phyloP scores from a whole-genome alignment of 2,113 vertebrate genomes.

The Cyphomyrus plagiostoma region DNA sequence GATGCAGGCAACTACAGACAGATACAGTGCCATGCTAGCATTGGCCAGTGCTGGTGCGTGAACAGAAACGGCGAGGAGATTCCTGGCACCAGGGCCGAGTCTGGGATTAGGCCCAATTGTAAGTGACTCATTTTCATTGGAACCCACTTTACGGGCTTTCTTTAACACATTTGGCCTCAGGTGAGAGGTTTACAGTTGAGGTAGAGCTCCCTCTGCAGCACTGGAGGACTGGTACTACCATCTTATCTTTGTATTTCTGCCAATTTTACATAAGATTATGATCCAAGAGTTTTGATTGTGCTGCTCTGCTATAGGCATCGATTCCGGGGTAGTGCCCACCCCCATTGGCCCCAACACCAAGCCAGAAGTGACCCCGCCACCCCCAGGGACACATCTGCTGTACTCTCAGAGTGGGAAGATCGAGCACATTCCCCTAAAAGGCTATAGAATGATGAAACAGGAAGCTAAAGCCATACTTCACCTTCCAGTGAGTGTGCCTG shows the following conservation, averaged over 20 bases:
- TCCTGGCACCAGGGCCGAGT: conserved; percentile 64
- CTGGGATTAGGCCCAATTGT: conserved; percentile 73
- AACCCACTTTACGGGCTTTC: neutral
- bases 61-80: conserved; percentile 76
- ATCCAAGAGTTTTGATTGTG: neutral
- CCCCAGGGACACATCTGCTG: conserved; percentile 73
- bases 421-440: conserved; percentile 75
- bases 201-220: neutral
- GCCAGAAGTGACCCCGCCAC: conserved; percentile 66
- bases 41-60: conserved; percentile 87
- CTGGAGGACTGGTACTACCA: neutral
- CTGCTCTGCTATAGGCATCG: conserved; percentile 51
- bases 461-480: conserved; percentile 75
- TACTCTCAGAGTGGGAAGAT: conserved; percentile 88
- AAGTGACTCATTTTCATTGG: conserved; percentile 48
- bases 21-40: conserved; percentile 74
- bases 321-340: conserved; percentile 57
- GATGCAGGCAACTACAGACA: conserved; percentile 70
- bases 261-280: neutral
- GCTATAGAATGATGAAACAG: conserved; percentile 64
- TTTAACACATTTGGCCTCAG: neutral
- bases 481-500: conserved; percentile 68
- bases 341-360: conserved; percentile 68
- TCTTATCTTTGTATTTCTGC: neutral
- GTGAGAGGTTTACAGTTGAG: neutral